phyloP scores from a whole-genome alignment of 2,113 vertebrate genomes.

The Mesembrinibis cayennensis region DNA sequence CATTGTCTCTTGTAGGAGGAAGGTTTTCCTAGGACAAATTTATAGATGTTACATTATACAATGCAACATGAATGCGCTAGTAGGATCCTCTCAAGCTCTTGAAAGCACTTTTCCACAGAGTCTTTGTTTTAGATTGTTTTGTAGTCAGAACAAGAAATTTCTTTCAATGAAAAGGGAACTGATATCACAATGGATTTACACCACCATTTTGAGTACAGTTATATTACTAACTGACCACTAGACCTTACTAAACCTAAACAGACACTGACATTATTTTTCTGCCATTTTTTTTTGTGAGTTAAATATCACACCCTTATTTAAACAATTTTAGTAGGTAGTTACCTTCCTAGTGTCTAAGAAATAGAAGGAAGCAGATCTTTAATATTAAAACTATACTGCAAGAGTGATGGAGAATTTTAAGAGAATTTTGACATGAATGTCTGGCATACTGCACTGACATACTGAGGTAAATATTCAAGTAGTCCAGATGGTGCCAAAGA shows the following conservation, averaged over 20 bases:
- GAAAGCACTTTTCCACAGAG: background rate
- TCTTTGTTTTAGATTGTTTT: background rate
- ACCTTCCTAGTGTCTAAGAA: background rate
- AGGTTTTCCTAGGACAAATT: conserved; percentile 77
- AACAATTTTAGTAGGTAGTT: background rate
- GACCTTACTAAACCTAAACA: background rate
- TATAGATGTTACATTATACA: background rate
- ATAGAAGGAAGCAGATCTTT: background rate
- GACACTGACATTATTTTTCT: background rate
- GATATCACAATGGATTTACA: background rate
- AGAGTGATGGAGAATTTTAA: background rate
- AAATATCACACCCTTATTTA: background rate
- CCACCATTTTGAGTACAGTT: background rate
- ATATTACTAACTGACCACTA: background rate
- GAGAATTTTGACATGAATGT: background rate
- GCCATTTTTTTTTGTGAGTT: background rate
- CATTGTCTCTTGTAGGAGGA: conserved; percentile 71
- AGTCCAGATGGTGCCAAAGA: background rate
- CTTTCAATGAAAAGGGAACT: background rate
- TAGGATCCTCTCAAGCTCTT: background rate
- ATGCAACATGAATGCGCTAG: background rate
- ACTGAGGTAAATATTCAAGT: background rate
- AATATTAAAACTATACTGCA: background rate
- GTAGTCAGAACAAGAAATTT: background rate
- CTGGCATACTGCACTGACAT: background rate